Evolutionary conservation across 2,797 vertebrate species (phyloP), one percentile per base, ranked within the genome.

Genomic region (Anisognathus igniventris): DNA sequence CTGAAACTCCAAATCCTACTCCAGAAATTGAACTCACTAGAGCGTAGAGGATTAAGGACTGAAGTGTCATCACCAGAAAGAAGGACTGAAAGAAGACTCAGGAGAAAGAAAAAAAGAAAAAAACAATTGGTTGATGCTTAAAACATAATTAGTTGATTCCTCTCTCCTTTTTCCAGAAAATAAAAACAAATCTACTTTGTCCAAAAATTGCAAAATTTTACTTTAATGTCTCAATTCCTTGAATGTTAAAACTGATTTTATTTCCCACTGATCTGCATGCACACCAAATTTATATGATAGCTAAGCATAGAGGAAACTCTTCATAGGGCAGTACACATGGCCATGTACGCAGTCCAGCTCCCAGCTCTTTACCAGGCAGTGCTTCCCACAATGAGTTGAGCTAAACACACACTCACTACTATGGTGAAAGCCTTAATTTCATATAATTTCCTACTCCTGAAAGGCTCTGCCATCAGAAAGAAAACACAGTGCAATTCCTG

Each of bases 1-100:
- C 17, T 89, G 58, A 79, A 95, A 50, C 42, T 65, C 15, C 25
- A 93, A 91, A 80, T 79, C 22, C 42, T 84, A 16, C 20, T 79
- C 51, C 60, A 91, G 56, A 73, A 82, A 89, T 54, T 85, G 23
- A 91, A 31, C 56, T 89, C 40, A 70, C 15, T 19, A n/a, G 50
- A 80, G 15, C 6, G 0, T 8, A 57, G 40, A 76, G 18, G 40
- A 80, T 85, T 94, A 87, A 62, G 23, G 14, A 39, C 66, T 89
- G 88, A 76, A 66, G 19, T 14, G 18, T 48, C 37, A 53, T 56
- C 65, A 50, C 13, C 12, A 67, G 53, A 85, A 79, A 22, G 21
- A 62, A 79, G 9, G 10, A 53, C 50, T 79, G n/a, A 75, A 71
- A 48, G 24, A 80, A 48, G 12, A 65, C 7, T 33, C 30, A 22